Evolutionary conservation across 2,888 invertebrate species (phyloP), one percentile per base, ranked within the genome.

Genomic region (Rhorus exstirpatorius): DNA sequence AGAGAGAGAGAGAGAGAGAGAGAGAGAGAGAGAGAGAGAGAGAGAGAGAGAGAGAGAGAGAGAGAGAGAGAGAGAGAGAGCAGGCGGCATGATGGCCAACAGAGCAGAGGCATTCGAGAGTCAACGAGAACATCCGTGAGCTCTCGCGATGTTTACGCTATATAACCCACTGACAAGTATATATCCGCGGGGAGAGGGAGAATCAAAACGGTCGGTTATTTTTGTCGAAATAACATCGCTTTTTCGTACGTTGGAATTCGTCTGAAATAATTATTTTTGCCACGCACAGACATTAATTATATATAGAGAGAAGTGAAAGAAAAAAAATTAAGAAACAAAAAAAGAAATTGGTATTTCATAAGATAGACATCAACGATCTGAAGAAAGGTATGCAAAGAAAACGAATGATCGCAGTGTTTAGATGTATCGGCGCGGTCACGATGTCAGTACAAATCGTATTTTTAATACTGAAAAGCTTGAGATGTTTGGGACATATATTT

Each of bases 141-240:
- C 46, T 46, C 67, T 67, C 79, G 31, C 77, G 63, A 75, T 82
- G 79, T 79, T 82, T 82, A 82, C 35, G 17, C 31, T 67, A 60
- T 79, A 78, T 71, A 68, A 77, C 68, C 44, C 49, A 81, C 83
- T 79, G 83, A 78, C 81, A 71, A 78, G 78, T 71, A 83, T 83
- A n/a, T n/a, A n/a, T n/a, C n/a, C n/a, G 75, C 61, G 53, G 67
- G 74, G 38, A 21, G 21, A 31, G 55, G 21, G 55, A 49, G 55
- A 60, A 14, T 26, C 55, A 44, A 75, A 58, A 60, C 49, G 67
- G 19, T 67, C 31, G 58, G 81, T 85, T 85, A 84, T 85, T 84
- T 77, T 81, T 60, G 84, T 81, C 77, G 70, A 60, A 68, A 79
- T 68, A 82, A 79, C 67, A 75, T 76, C 49, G 81, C 26, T 81